A percentile compares a stretch with the other conserved stretches of the same genome.
Conservation (phyloP, 2,888 invertebrate genomes). For the Leistus spinibarbis region DNA sequence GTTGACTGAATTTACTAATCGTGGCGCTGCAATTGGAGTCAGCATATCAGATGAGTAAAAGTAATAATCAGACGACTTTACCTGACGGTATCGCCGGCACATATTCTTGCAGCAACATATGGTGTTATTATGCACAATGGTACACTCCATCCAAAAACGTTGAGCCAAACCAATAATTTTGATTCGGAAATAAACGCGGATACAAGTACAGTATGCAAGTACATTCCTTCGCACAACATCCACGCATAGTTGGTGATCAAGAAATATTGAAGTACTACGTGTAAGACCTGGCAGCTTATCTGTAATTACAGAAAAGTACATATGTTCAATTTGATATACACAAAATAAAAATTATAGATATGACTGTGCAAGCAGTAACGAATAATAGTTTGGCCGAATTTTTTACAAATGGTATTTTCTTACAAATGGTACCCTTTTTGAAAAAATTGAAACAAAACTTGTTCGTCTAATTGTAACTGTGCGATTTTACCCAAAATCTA, state of each 20-base stretch:
- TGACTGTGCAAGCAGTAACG: too few relatives aligned
- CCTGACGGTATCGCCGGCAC: conserved; percentile 61
- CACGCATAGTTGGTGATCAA: conserved; percentile 92
- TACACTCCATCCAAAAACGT: conserved; percentile 83
- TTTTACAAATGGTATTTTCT: too few relatives aligned
- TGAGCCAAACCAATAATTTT: conserved; percentile 80
- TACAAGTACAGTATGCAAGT: conserved; percentile 91
- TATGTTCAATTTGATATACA: neutral
- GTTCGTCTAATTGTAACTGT: too few relatives aligned
- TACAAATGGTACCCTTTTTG: too few relatives aligned
- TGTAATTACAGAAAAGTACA: conserved; percentile 53
- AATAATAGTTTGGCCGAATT: too few relatives aligned
- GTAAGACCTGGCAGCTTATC: conserved; percentile 80
- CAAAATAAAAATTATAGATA: too few relatives aligned
- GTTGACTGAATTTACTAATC: too few relatives aligned
- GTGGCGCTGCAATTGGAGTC: too few relatives aligned
- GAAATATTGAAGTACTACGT: conserved; percentile 85
- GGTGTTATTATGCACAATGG: conserved; percentile 71
- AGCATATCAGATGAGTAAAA: neutral
- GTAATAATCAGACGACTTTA: conserved; percentile 56
- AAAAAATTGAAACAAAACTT: too few relatives aligned
- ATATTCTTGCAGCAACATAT: conserved; percentile 70
- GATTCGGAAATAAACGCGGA: conserved; percentile 90
- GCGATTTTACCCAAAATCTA: too few relatives aligned
- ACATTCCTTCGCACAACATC: conserved; percentile 96